phyloP scores from a whole-genome alignment of 1,140 invertebrate species.

The Drosophila sucinea region DNA sequence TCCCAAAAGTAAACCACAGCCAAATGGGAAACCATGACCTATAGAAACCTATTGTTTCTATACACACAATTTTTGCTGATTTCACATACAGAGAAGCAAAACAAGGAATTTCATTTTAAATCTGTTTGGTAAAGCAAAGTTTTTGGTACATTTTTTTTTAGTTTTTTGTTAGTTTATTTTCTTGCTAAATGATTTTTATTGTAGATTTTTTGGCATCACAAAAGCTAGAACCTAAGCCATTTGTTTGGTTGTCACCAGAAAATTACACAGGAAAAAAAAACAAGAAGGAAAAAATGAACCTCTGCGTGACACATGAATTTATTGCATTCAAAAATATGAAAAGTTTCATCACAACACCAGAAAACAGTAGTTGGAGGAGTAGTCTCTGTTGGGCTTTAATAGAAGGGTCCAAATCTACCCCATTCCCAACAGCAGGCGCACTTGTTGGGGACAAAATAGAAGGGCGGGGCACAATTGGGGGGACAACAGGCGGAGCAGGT shows the following conservation, averaged over 20 bases:
- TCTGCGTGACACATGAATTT: constrained; percentile 60
- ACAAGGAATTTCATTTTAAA: constrained; percentile 49
- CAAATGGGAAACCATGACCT: constrained; percentile 41
- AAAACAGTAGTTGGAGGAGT: background rate
- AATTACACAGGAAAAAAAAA: constrained; percentile 10
- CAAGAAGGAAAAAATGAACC: constrained; percentile 16
- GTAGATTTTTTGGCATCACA: constrained; percentile 45
- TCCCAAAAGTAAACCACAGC: too few species aligned
- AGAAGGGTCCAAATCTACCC: constrained; percentile 61
- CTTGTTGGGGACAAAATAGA: constrained; percentile 55
- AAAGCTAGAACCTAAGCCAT: constrained; percentile 35
- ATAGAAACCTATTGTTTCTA: constrained; percentile 39
- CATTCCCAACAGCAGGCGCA: constrained; percentile 61
- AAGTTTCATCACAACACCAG: constrained; percentile 36
- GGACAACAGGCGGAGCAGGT: constrained; percentile 30
- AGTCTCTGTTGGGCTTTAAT: constrained; percentile 30
- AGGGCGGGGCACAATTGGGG: constrained; percentile 47
- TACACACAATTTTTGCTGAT: constrained; percentile 34
- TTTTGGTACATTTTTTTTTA: background rate
- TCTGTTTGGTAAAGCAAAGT: constrained; percentile 32
- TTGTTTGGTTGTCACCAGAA: constrained; percentile 53
- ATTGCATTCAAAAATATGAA: constrained; percentile 61
- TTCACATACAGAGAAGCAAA: constrained; percentile 44
- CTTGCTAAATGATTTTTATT: constrained; percentile 60
- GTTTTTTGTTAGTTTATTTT: constrained; percentile 28